These are phyloP conservation scores for Ditylenchus weischeri DNA, from an alignment of 2,888 invertebrate species.

Conservation along the genomic window DNA sequence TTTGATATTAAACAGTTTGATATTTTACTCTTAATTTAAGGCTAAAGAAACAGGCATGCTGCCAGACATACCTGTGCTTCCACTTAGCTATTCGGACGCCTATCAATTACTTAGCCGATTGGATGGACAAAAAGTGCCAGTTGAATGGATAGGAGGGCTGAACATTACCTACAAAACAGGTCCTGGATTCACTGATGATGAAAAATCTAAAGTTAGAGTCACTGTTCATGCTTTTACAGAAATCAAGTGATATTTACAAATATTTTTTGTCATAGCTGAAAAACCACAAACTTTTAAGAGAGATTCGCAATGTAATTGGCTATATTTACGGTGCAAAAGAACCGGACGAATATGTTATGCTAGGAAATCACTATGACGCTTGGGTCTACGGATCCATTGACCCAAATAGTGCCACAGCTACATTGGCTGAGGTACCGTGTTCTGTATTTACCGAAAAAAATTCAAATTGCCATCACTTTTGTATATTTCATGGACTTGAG, in stretches of 20 bases:
- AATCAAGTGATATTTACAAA: slow-evolving; percentile 19
- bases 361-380: slow-evolving; percentile 65
- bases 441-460: no score
- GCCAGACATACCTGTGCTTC: slow-evolving; percentile 61
- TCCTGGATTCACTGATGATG: slow-evolving; percentile 54
- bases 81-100: slow-evolving; percentile 61
- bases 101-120: slow-evolving; percentile 45
- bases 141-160: slow-evolving; percentile 60
- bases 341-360: slow-evolving; percentile 63
- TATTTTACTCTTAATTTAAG: no score
- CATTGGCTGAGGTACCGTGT: slow-evolving; percentile 59
- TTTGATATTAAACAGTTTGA: no score
- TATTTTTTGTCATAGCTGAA: no score
- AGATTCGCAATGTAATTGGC: slow-evolving; percentile 59
- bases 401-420: slow-evolving; percentile 63
- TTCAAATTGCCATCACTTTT: no score
- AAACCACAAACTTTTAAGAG: slow-evolving; percentile 14
- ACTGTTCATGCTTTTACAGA: slow-evolving; percentile 9
- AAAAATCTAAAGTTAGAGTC: slow-evolving; percentile 4
- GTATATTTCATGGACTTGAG: no score
- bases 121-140: slow-evolving; percentile 57
- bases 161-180: slow-evolving; percentile 56
- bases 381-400: slow-evolving; percentile 62
- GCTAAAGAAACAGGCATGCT: slow-evolving; percentile 41
- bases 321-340: slow-evolving; percentile 59